phyloP scores from a whole-genome alignment of 2,888 invertebrate genomes.

The Melinaea marsaeus region DNA sequence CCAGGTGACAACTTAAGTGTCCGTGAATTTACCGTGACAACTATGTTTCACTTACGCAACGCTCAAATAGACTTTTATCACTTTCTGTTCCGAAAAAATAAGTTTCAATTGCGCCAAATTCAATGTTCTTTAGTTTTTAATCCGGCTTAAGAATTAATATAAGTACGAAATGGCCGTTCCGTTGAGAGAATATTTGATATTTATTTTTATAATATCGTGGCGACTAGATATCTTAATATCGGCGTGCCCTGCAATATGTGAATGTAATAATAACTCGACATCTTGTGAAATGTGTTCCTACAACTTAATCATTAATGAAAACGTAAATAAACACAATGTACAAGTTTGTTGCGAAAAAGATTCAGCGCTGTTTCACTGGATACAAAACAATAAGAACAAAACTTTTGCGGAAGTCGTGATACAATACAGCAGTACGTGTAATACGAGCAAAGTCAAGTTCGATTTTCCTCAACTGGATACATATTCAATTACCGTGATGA shows the following conservation, averaged over 20 bases:
- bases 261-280: slow-evolving; percentile 47
- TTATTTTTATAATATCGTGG: slow-evolving; percentile 58
- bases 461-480: slow-evolving; percentile 53
- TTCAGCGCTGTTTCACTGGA: slow-evolving; percentile 41
- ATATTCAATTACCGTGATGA: slow-evolving; percentile 52
- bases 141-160: slow-evolving; percentile 52
- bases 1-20: slow-evolving; percentile 50
- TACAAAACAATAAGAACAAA: slow-evolving; percentile 53
- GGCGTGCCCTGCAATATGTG: slow-evolving; percentile 55
- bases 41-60: slow-evolving; percentile 53
- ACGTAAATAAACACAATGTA: slow-evolving; percentile 44
- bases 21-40: slow-evolving; percentile 49
- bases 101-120: slow-evolving; percentile 50
- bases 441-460: slow-evolving; percentile 49
- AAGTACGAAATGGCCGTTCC: slow-evolving; percentile 60
- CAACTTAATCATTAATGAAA: slow-evolving; percentile 57
- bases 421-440: slow-evolving; percentile 49
- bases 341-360: slow-evolving; percentile 57
- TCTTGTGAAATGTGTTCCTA: slow-evolving; percentile 59
- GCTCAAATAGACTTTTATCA: slow-evolving; percentile 44
- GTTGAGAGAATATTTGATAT: slow-evolving; percentile 56
- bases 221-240: slow-evolving; percentile 56
- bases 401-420: slow-evolving; percentile 53
- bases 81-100: slow-evolving; percentile 39
- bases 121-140: slow-evolving; percentile 59